Evolutionary conservation across 2,888 invertebrate species (phyloP).

Genomic region (Cylloceria caligata): DNA sequence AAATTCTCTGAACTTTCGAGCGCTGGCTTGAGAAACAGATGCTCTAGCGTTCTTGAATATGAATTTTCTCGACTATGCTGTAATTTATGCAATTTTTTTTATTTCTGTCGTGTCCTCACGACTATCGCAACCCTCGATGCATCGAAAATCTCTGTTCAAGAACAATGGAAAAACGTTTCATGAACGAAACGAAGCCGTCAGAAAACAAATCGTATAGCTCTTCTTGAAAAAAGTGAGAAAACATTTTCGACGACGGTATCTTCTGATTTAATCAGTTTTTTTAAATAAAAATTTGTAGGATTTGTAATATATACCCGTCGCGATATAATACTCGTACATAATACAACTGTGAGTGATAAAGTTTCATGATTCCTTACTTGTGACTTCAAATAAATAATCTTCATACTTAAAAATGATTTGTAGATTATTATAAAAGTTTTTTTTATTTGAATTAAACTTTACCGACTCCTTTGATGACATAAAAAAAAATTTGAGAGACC

Average conservation of each 20-base stretch:
- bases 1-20: neutral
- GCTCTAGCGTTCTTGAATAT: neutral
- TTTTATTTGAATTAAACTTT: neutral
- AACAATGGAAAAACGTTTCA: neutral
- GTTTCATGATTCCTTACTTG: too few species aligned
- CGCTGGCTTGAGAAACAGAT: neutral
- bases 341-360: too few species aligned
- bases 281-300: neutral
- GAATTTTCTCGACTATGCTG: neutral
- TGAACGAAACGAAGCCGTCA: neutral
- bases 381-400: neutral
- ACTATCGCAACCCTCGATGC: neutral
- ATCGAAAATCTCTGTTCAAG: neutral
- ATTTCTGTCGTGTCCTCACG: neutral
- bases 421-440: neutral
- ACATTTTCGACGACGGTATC: neutral
- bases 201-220: neutral
- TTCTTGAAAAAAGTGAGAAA: neutral
- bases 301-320: too few species aligned
- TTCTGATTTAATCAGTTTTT: neutral
- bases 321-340: too few species aligned
- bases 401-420: neutral
- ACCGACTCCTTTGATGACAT: neutral
- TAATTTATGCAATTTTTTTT: neutral
- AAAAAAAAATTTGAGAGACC: neutral